These are phyloP conservation scores for Sympetrum striolatum DNA, from an alignment of 2,888 invertebrate species.

Conservation along the genomic window DNA sequence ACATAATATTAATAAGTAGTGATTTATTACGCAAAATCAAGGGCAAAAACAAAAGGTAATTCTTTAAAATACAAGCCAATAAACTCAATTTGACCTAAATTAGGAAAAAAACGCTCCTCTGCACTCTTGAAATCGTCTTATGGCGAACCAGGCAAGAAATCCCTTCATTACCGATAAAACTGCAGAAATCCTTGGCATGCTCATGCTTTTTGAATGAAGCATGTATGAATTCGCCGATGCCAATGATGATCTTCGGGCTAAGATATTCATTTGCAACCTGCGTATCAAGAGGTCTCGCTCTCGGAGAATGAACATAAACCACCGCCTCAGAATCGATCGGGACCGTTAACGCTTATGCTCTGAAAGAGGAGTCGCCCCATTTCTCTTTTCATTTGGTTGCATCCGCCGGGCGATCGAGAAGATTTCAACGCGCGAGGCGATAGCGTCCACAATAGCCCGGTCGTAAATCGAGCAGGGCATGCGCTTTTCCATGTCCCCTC, in stretches of 20 bases:
- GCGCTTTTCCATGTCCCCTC: not conserved
- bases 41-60: too few relatives aligned
- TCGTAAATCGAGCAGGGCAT: not conserved
- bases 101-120: too few relatives aligned
- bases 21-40: too few relatives aligned
- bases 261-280: not conserved
- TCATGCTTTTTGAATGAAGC: too few relatives aligned
- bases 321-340: not conserved
- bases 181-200: too few relatives aligned
- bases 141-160: too few relatives aligned
- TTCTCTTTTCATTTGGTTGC: not conserved
- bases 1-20: too few relatives aligned
- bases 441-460: not conserved
- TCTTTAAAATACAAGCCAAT: too few relatives aligned
- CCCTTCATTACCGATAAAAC: too few relatives aligned
- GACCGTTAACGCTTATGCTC: not conserved
- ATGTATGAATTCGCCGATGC: too few relatives aligned
- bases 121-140: too few relatives aligned
- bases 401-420: not conserved
- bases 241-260: not conserved
- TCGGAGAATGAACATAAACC: not conserved
- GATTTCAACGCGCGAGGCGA: not conserved
- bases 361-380: not conserved
- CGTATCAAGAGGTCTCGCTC: not conserved
- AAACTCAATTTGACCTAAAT: too few relatives aligned